These are phyloP conservation scores for Halcyon smyrnensis DNA, from an alignment of 2,797 vertebrate genomes.

Conservation along the genomic window DNA sequence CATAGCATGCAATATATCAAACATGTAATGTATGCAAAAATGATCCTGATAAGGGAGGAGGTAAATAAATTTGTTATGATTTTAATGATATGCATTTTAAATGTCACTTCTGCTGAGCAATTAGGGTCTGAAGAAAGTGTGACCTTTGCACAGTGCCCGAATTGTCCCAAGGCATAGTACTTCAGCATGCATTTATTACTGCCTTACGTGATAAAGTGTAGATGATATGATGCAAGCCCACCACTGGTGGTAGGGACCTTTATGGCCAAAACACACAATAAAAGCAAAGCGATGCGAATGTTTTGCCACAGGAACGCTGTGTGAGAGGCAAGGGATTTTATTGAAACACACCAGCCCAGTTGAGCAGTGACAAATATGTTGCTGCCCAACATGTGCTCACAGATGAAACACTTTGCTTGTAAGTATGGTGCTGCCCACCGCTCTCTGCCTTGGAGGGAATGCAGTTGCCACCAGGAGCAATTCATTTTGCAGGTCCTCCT, in stretches of 20 bases:
- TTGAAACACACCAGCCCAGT: neutral
- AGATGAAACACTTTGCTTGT: neutral
- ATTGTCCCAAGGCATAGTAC: constrained; percentile 64
- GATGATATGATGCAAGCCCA: neutral
- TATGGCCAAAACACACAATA: neutral
- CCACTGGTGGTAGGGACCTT: neutral
- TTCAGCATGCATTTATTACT: constrained; percentile 67
- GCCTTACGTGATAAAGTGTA: constrained; percentile 37
- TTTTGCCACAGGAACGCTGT: neutral
- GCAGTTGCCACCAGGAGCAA: neutral
- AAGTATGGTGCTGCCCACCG: neutral
- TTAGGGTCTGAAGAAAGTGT: constrained; percentile 71
- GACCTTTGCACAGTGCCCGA: constrained; percentile 67
- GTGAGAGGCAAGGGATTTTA: neutral
- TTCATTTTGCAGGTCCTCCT: neutral
- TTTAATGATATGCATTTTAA: constrained; percentile 79
- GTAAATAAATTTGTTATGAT: constrained; percentile 72
- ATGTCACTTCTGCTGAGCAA: constrained; percentile 76
- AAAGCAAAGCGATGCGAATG: neutral
- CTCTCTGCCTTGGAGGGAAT: accelerated
- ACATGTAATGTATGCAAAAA: constrained; percentile 73
- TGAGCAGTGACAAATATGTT: accelerated
- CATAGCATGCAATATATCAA: constrained; percentile 62
- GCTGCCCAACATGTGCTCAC: neutral
- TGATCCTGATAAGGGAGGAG: constrained; percentile 32